phyloP scores from a whole-genome alignment of 2,888 invertebrate genomes.

The Nipponacmea schrenckii region DNA sequence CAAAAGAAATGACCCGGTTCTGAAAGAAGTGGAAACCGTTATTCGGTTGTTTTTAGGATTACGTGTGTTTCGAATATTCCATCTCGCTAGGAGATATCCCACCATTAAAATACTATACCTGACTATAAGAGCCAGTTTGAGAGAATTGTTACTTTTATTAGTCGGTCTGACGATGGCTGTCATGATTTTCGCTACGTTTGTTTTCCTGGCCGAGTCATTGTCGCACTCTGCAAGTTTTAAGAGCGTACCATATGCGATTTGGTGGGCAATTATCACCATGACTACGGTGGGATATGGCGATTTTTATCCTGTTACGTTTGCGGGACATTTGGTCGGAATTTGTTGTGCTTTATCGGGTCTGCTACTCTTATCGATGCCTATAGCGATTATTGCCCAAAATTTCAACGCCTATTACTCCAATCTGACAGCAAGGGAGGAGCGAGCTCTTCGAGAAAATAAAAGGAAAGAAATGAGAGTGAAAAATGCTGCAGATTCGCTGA shows the following conservation, averaged over 20 bases:
- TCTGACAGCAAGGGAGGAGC: constrained; percentile 25
- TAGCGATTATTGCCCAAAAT: constrained; percentile 54
- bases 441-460: background rate
- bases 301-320: constrained; percentile 37
- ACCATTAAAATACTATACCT: constrained; percentile 45
- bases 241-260: constrained; percentile 41
- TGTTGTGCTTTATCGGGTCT: constrained; percentile 52
- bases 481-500: background rate
- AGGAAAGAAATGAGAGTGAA: background rate
- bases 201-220: constrained; percentile 48
- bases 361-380: constrained; percentile 48
- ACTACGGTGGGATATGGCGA: constrained; percentile 57
- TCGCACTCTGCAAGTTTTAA: constrained; percentile 29
- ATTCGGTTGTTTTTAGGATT: constrained; percentile 39
- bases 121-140: constrained; percentile 39
- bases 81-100: constrained; percentile 45
- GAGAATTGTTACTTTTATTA: constrained; percentile 42
- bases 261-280: constrained; percentile 54
- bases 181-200: constrained; percentile 45
- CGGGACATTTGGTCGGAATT: constrained; percentile 47
- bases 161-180: constrained; percentile 43
- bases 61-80: constrained; percentile 43
- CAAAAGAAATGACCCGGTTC: constrained; percentile 3
- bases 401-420: constrained; percentile 46
- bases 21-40: constrained; percentile 35